Base-by-base conservation (phyloP, 2,113 vertebrate genomes). In the Antechinus stuartii region DNA sequence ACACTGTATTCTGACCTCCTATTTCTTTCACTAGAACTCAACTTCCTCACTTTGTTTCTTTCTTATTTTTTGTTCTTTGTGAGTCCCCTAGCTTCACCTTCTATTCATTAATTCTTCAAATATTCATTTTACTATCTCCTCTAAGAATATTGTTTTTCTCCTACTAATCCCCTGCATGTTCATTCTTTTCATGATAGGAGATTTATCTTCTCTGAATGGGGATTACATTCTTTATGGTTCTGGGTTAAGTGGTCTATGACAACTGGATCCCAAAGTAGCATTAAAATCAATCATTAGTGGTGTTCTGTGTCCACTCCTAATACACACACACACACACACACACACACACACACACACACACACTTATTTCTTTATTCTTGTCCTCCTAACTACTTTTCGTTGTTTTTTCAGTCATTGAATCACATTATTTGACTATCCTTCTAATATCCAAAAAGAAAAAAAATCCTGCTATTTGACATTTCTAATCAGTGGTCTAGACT, bases 31-130 rank as follows among this genome's bases (percentile, higher is more conserved):
- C 53, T 42, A 93, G 25, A 24, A 97, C 54, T 19, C 30, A 96
- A 90, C 23, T 93, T 52, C 46, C 12, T 95, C 8, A 12, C 76
- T 35, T 95, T 90, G 89, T 76, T n/a, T 16, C 26, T 96, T 0
- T 91, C 27, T 27, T 53, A 30, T 16, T 97, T 54, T 96, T 84
- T 96, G 4, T 24, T 93, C 55, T 92, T 93, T 84, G 26, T 56
- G 52, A 0, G 42, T 35, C 9, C 4, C 68, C n/a, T 84, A 23
- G 1, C 5, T 84, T 84, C 68, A 84, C 19, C 47, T 93, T 54
- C 96, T 53, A 11, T 91, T 56, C 46, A 24, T 55, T 54, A 46
- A 49, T 54, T 56, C 49, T 93, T 94, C 68, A 42, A 91, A 14
- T 90, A 61, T 53, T 89, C 92, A 76, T 35, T 47, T 89, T 91